Conservation (phyloP, 2,888 invertebrate species). For the Euproctis similis region DNA sequence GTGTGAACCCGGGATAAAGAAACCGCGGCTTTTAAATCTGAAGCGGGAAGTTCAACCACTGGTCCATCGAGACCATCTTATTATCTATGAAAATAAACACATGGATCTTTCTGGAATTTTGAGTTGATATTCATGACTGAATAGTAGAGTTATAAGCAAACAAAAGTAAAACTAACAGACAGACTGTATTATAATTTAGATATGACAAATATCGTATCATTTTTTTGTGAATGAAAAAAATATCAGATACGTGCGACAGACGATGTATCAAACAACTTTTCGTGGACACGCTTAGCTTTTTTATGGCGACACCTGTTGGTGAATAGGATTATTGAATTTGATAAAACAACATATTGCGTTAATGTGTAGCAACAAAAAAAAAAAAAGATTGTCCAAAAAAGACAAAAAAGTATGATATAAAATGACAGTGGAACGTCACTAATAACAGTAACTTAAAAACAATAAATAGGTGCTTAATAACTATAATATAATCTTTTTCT, state of each 20-base stretch:
- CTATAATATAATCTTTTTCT: constrained; percentile 11
- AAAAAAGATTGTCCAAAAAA: constrained; percentile 19
- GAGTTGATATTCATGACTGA: no score
- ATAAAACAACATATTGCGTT: constrained; percentile 46
- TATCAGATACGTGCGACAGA: constrained; percentile 63
- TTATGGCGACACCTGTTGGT: constrained; percentile 58
- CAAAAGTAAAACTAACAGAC: no score
- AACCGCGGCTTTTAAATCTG: no score
- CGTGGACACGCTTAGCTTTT: constrained; percentile 59
- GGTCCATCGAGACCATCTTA: no score
- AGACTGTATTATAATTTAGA: not conserved
- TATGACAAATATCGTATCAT: constrained; percentile 34
- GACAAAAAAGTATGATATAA: no score
- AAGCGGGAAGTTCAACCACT: no score
- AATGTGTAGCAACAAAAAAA: constrained; percentile 25
- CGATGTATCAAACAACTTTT: constrained; percentile 55
- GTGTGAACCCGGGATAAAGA: no score
- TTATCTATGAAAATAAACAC: no score
- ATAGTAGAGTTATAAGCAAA: no score
- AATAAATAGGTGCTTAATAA: constrained; percentile 11
- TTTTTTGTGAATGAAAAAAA: constrained; percentile 38
- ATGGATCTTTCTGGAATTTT: no score
- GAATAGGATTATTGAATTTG: constrained; percentile 47
- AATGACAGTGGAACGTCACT: constrained; percentile 10
- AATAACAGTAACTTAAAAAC: constrained; percentile 10